A percentile compares a stretch with the other conserved stretches of the same genome.
Evolutionary conservation across 2,113 vertebrate species (phyloP).

Genomic region (Sinocyclocheilus maitianheensis): DNA sequence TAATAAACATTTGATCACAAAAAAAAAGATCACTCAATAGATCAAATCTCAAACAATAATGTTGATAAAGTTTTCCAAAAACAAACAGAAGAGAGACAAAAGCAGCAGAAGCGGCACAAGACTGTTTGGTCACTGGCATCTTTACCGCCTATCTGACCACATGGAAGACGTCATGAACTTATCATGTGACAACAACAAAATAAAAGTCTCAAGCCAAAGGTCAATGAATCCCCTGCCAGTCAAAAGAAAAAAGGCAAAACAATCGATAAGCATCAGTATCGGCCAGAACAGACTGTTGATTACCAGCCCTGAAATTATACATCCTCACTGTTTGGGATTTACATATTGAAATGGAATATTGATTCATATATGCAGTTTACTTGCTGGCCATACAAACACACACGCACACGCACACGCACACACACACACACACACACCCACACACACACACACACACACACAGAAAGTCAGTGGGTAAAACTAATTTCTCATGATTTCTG

Average conservation of each 20-base stretch:
- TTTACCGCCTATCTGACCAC: not conserved
- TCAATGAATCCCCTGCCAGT: not conserved
- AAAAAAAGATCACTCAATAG: no score
- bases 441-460: conserved; percentile 21
- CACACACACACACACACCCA: not conserved
- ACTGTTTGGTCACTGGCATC: not conserved
- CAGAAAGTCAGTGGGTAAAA: not conserved
- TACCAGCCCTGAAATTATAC: not conserved
- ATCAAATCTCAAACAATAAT: not conserved
- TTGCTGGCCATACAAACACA: not conserved
- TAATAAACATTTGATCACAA: no score
- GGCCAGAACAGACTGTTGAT: not conserved
- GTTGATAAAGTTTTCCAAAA: not conserved
- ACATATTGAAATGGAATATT: not conserved
- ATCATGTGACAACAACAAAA: not conserved
- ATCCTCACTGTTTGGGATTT: not conserved
- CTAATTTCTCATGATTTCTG: not conserved
- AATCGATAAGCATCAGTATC: not conserved
- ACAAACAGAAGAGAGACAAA: not conserved
- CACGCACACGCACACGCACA: not conserved
- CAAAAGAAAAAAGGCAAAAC: not conserved
- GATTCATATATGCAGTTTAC: not conserved
- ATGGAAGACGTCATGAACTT: not conserved
- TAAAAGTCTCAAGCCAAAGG: not conserved
- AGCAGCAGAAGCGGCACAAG: not conserved